Evolutionary conservation across 1,140 invertebrate species (phyloP).

Genomic region (Cydia amplana): DNA sequence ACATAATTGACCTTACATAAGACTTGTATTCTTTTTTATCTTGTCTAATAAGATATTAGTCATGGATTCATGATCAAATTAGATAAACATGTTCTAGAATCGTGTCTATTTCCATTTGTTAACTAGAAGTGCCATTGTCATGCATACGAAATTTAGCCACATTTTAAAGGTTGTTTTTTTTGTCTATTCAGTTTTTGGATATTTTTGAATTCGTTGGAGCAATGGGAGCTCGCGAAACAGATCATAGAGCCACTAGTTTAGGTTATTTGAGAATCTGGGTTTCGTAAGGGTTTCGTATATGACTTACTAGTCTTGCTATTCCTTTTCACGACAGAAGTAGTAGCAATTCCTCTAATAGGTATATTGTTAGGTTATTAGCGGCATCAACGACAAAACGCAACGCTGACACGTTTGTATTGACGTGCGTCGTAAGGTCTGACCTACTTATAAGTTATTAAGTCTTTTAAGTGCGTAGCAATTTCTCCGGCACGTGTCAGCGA

Average conservation of each 20-base stretch:
- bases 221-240: no score
- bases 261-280: no score
- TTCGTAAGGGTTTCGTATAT: no score
- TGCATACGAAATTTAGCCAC: no score
- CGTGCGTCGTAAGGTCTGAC: not conserved
- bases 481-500: not conserved
- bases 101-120: not conserved
- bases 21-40: not conserved
- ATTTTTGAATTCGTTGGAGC: no score
- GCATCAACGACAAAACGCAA: not conserved
- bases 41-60: not conserved
- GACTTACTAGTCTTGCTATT: no score
- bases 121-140: not conserved
- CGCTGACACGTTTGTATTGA: not conserved
- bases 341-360: no score
- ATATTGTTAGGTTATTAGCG: not conserved
- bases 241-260: no score
- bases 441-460: not conserved
- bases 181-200: no score
- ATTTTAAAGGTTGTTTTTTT: no score
- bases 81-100: not conserved
- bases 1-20: not conserved
- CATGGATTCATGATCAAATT: not conserved
- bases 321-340: no score
- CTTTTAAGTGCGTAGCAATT: not conserved